Evolutionary conservation across 1,140 invertebrate species (phyloP).

Genomic region (Palaemon carinicauda): DNA sequence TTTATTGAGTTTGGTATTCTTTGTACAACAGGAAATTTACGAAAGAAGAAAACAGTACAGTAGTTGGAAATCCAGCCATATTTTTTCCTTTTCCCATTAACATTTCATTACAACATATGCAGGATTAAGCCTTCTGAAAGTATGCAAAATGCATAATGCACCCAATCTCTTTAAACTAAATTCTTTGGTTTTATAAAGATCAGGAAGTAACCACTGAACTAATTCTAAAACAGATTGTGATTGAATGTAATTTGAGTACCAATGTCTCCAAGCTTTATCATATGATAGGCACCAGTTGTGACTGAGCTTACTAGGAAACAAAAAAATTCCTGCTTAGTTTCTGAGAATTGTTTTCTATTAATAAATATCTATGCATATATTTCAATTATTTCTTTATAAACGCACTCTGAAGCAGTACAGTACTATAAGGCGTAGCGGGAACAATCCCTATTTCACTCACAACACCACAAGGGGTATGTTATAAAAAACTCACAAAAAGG

Average conservation of each 20-base stretch:
- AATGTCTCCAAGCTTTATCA: not conserved
- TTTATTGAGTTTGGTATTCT: too few species aligned
- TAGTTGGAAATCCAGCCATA: too few species aligned
- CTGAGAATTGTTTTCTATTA: not conserved
- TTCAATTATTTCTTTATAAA: not conserved
- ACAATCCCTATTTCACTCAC: conserved; percentile 40
- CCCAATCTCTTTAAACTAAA: too few species aligned
- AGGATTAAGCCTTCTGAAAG: too few species aligned
- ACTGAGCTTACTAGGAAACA: not conserved
- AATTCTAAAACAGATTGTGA: not conserved
- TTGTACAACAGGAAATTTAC: too few species aligned
- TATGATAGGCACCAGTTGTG: not conserved
- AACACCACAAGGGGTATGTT: conserved; percentile 33
- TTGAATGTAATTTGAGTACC: not conserved
- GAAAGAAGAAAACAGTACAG: too few species aligned
- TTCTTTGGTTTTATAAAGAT: too few species aligned
- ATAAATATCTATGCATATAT: conserved; percentile 1
- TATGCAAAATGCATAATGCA: too few species aligned
- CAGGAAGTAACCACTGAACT: too few species aligned
- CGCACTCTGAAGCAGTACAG: conserved; percentile 15
- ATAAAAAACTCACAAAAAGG: conserved; percentile 48
- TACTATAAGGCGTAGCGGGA: conserved; percentile 44
- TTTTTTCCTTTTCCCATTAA: too few species aligned
- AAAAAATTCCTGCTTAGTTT: not conserved
- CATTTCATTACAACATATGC: too few species aligned